phyloP scores from a whole-genome alignment of 2,797 vertebrate species.

The Brachymystax lenok region DNA sequence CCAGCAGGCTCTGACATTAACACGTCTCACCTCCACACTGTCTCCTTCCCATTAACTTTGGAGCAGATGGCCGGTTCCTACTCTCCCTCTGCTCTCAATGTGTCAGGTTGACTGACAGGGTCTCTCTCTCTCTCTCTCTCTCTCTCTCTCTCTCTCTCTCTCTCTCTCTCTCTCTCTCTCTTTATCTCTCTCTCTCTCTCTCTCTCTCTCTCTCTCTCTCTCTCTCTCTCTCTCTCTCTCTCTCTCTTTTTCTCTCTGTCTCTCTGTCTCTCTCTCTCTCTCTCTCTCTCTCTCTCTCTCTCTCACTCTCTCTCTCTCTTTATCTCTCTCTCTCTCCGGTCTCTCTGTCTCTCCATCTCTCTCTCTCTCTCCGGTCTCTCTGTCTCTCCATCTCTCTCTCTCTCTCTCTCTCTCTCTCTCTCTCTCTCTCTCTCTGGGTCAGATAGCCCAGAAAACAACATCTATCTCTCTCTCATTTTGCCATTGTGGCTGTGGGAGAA shows the following conservation, averaged over 20 bases:
- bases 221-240: conserved; percentile 50
- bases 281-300: conserved; percentile 69
- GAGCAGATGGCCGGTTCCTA: conserved; percentile 86
- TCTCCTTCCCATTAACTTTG: conserved; percentile 87
- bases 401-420: conserved; percentile 35
- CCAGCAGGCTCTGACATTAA: conserved; percentile 54
- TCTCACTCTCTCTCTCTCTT: too few relatives aligned
- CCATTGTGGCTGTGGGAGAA: neutral
- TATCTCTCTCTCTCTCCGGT: conserved; percentile 40
- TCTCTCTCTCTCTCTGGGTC: conserved; percentile 37
- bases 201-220: conserved; percentile 47
- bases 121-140: conserved; percentile 78
- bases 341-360: too few relatives aligned
- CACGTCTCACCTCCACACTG: conserved; percentile 67
- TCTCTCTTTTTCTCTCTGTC: conserved; percentile 71
- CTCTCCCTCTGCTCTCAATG: conserved; percentile 83
- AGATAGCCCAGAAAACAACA: too few relatives aligned
- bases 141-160: conserved; percentile 58
- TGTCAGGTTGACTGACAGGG: conserved; percentile 94
- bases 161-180: conserved; percentile 68
- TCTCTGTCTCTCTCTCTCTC: conserved; percentile 64
- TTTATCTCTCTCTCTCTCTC: conserved; percentile 54
- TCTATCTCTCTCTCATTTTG: conserved; percentile 23
- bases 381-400: conserved; percentile 36
- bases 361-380: conserved; percentile 36